Conservation (phyloP, 2,888 invertebrate species). For the Lasiommata megera region DNA sequence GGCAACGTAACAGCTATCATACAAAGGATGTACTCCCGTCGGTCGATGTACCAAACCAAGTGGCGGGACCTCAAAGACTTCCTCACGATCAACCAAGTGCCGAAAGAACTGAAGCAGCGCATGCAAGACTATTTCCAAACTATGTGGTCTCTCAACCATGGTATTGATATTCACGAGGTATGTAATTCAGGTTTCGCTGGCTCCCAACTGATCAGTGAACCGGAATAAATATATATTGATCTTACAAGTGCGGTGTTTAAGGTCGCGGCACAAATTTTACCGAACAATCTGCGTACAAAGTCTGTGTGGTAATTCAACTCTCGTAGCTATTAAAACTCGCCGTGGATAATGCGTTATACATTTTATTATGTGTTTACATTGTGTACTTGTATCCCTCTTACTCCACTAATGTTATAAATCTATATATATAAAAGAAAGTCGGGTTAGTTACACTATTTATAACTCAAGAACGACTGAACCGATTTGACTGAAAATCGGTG, state of each 20-base stretch:
- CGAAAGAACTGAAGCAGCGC: constrained; percentile 95
- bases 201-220: constrained; percentile 10
- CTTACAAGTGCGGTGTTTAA: background rate
- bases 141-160: constrained; percentile 98
- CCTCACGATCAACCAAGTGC: constrained; percentile 95
- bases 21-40: constrained; percentile 96
- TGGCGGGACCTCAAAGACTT: constrained; percentile 98
- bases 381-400: too few relatives aligned
- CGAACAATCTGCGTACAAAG: background rate
- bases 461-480: too few relatives aligned
- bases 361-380: too few relatives aligned
- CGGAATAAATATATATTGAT: background rate
- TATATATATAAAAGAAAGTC: too few relatives aligned
- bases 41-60: constrained; percentile 96
- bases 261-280: too few relatives aligned
- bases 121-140: constrained; percentile 99
- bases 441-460: too few relatives aligned
- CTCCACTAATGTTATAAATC: too few relatives aligned
- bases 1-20: constrained; percentile 99
- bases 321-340: too few relatives aligned
- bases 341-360: too few relatives aligned
- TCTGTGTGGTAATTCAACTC: background rate
- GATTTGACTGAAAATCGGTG: too few relatives aligned
- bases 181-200: constrained; percentile 5
- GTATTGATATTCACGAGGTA: constrained; percentile 98